Conservation (phyloP, 35 echinoderm and acorn worm genomes). For the Heliocidaris tuberculata region DNA sequence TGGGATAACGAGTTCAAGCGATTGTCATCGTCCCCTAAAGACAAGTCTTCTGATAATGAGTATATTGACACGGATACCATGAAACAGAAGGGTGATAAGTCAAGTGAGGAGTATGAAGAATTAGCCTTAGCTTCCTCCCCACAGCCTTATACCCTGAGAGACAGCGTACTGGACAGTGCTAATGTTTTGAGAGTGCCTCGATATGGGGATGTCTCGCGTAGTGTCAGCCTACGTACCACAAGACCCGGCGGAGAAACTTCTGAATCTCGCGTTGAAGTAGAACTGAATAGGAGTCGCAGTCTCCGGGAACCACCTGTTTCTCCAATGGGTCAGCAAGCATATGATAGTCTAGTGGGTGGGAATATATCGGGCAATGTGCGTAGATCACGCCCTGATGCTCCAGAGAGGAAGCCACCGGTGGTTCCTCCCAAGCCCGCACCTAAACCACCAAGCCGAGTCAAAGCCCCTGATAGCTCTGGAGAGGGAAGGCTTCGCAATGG, state of each 20-base stretch:
- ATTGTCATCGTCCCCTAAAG: conserved; percentile 43
- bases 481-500: background rate
- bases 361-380: background rate
- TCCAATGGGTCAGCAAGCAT: conserved; percentile 38
- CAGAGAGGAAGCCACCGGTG: background rate
- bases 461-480: background rate
- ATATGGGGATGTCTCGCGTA: background rate
- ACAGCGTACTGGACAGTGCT: conserved; percentile 37
- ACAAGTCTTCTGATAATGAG: conserved; percentile 33
- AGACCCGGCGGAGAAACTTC: background rate
- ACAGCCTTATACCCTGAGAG: conserved; percentile 40
- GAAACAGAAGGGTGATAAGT: background rate
- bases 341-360: conserved; percentile 38
- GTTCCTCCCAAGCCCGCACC: conserved; percentile 39
- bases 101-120: conserved; percentile 37
- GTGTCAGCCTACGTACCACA: conserved; percentile 16
- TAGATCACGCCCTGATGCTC: background rate
- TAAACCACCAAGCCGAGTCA: conserved; percentile 31
- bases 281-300: conserved; percentile 24
- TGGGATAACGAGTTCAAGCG: conserved; percentile 44
- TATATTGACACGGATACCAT: conserved; percentile 34
- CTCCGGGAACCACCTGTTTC: conserved; percentile 29
- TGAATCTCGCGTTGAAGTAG: background rate
- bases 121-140: conserved; percentile 29
- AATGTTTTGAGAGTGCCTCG: conserved; percentile 33